phyloP scores from a whole-genome alignment of 35 echinoderm and acorn worm genomes.

The Acanthaster planci region DNA sequence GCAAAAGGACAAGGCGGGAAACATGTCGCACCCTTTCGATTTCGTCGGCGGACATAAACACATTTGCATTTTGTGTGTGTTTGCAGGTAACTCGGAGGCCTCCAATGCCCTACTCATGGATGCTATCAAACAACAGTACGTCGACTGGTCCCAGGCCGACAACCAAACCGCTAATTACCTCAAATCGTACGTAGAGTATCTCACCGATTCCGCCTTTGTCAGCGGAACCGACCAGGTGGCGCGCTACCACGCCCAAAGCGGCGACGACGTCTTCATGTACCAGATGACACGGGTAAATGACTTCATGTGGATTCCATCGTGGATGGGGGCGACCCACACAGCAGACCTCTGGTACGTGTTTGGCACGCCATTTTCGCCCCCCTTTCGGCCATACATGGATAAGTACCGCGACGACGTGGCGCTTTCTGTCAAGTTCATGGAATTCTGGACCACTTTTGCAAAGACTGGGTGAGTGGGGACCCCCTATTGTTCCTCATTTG shows the following conservation, averaged over 20 bases:
- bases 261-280: conserved; percentile 52
- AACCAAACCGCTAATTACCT: conserved; percentile 57
- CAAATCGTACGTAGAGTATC: conserved; percentile 40
- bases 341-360: conserved; percentile 58
- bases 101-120: conserved; percentile 25
- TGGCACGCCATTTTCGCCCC: conserved; percentile 24
- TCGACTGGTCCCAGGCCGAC: conserved; percentile 68
- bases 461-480: conserved; percentile 61
- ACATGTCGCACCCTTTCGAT: too few species aligned
- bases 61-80: too few species aligned
- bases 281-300: conserved; percentile 58
- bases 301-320: conserved; percentile 1
- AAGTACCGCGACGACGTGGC: conserved; percentile 33
- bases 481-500: too few species aligned
- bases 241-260: conserved; percentile 30
- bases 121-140: conserved; percentile 54
- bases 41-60: too few species aligned
- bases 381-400: background rate
- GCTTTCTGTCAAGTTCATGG: conserved; percentile 71
- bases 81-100: background rate
- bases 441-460: conserved; percentile 80
- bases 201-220: conserved; percentile 46
- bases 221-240: conserved; percentile 47
- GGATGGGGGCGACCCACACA: conserved; percentile 57
- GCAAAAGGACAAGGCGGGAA: too few species aligned